Evolutionary conservation across 1,140 invertebrate species (phyloP), one percentile per base, ranked within the genome.

Genomic region (Papilio polytes): DNA sequence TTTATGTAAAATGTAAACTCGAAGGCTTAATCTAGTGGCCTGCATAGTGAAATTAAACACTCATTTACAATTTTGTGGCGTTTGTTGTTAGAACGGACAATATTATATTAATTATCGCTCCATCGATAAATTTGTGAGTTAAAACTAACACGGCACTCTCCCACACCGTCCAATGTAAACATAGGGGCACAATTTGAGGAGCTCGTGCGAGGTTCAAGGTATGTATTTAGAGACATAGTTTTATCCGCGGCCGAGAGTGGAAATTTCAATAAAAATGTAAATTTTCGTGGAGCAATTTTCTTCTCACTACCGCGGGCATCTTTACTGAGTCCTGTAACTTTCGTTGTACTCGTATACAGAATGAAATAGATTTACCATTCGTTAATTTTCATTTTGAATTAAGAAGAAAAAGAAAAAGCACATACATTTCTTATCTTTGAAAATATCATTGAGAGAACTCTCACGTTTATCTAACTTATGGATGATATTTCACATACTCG

Each of bases 231-330:
- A 92, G 86, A 89, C 87, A 90, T 90, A 93, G 91, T 94, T 92
- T 91, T 87, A 92, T 92, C 87, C 85, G 85, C 86, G 88, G 85
- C 89, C 88, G 90, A 90, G 88, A 91, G 89, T 92, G 89, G 91
- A 93, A 92, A 92, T 88, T 93, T 93, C 91, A 94, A 94, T 94
- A 94, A 92, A 94, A 92, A 94, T 94, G 93, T 88, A 94, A 94
- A 94, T 94, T 93, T 92, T 88, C 87, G 84, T 84, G 83, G 63
- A 89, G 85, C 90, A 93, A 94, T 93, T 94, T 94, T 88, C 89
- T 89, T 87, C 87, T 89, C 87, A 86, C 86, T 90, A 86, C 86
- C 86, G 85, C 81, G 81, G 78, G 84, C 85, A 87, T 79, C 81
- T 85, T 90, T 90, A 91, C 91, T 92, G 87, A 87, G 88, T 91